Conservation (phyloP, 2,888 invertebrate species). For the Tetragnatha montana region DNA sequence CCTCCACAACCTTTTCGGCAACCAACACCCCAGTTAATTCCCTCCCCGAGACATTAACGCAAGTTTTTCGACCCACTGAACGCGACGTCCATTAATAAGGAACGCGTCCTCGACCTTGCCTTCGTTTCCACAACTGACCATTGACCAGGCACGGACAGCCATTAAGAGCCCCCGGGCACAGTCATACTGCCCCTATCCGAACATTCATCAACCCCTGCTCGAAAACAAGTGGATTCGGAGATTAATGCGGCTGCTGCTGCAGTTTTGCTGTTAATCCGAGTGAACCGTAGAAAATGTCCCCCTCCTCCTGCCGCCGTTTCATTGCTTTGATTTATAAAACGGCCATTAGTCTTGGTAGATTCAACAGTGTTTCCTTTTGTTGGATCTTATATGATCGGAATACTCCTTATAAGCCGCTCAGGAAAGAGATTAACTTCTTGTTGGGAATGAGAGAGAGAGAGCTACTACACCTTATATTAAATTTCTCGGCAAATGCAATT, state of each 20-base stretch:
- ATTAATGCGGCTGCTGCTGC: constrained; percentile 14
- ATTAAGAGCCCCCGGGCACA: not conserved
- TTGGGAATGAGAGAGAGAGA: not conserved
- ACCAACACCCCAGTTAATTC: not conserved
- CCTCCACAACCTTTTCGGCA: not conserved
- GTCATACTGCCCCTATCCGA: constrained; percentile 4
- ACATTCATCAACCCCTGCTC: constrained; percentile 32
- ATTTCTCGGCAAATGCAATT: not conserved
- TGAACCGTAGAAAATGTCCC: not conserved
- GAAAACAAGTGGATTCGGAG: constrained; percentile 42
- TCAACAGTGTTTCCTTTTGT: not conserved
- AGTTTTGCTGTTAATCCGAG: constrained; percentile 7
- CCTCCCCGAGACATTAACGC: not conserved
- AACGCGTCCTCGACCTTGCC: not conserved
- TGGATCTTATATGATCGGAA: too few species aligned
- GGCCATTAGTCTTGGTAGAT: not conserved
- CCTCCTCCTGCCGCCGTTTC: not conserved
- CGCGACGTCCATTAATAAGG: not conserved
- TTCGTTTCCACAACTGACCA: constrained; percentile 1
- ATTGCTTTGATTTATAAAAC: constrained; percentile 10
- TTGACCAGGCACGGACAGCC: not conserved
- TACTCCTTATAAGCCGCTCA: not conserved
- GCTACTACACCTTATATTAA: not conserved
- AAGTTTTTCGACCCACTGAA: not conserved
- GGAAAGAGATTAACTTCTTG: not conserved